A percentile compares a stretch with the other conserved stretches of the same genome.
Evolutionary conservation across 2,113 vertebrate genomes (phyloP).

Genomic region (Leiothrix lutea): DNA sequence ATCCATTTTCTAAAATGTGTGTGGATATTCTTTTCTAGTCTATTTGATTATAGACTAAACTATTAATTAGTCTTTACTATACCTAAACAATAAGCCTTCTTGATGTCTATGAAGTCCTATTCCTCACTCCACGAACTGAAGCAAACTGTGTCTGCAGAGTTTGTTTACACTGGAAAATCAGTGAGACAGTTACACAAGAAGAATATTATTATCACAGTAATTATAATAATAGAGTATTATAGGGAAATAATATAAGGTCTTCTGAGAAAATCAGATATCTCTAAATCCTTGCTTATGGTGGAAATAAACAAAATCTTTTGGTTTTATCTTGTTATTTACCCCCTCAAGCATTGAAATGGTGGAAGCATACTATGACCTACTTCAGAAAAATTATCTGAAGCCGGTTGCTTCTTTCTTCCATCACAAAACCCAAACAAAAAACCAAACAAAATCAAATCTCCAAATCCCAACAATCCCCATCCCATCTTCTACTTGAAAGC

Average conservation of each 20-base stretch:
- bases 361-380: not conserved
- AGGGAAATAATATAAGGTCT: not conserved
- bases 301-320: not conserved
- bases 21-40: not conserved
- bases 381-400: not conserved
- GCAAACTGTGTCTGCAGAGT: not conserved
- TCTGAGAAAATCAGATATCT: not conserved
- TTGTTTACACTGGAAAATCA: slow-evolving; percentile 25
- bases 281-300: not conserved
- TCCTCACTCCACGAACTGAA: not conserved
- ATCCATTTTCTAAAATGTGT: not conserved
- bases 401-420: not conserved
- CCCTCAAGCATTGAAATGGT: not conserved
- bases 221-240: not conserved
- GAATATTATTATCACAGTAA: not conserved
- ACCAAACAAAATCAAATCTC: not conserved
- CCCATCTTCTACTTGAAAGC: not conserved
- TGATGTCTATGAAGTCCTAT: not conserved
- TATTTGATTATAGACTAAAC: not conserved
- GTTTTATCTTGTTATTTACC: not conserved
- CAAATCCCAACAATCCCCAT: not conserved
- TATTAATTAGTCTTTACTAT: not conserved
- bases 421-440: not conserved
- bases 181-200: not conserved
- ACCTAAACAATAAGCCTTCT: slow-evolving; percentile 6